Conservation (phyloP, 64 coral and sea anemone species). For the Hydrozoanthus tunicans region DNA sequence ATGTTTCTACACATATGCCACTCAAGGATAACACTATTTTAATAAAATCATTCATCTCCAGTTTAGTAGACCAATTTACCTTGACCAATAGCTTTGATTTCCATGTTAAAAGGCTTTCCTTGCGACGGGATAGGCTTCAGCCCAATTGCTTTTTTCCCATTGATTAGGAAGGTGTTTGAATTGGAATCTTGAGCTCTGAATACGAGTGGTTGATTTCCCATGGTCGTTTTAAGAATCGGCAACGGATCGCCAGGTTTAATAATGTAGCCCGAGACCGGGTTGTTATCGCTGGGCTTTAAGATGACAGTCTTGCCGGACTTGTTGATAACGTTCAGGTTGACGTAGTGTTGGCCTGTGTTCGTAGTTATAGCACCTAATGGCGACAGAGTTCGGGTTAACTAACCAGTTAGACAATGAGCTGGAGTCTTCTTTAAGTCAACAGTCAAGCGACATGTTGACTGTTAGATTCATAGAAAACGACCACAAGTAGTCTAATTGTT, state of each 20-base stretch:
- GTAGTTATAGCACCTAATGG: conserved; percentile 17
- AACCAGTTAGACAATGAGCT: too few relatives aligned
- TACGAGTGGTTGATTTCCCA: conserved; percentile 45
- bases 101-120: conserved; percentile 45
- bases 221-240: conserved; percentile 51
- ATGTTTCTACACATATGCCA: too few relatives aligned
- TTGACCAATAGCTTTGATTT: conserved; percentile 56
- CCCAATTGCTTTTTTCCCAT: conserved; percentile 54
- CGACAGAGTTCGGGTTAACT: not conserved
- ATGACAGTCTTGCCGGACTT: conserved; percentile 66
- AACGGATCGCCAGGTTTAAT: conserved; percentile 61
- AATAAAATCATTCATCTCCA: too few relatives aligned
- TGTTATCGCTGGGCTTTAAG: conserved; percentile 58
- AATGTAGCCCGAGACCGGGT: conserved; percentile 8
- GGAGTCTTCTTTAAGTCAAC: too few relatives aligned
- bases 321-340: conserved; percentile 75
- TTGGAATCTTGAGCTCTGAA: conserved; percentile 62
- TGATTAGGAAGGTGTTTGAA: conserved; percentile 51
- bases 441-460: too few relatives aligned
- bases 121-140: conserved; percentile 46
- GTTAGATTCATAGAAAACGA: too few relatives aligned
- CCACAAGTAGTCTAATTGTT: not conserved
- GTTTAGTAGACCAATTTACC: not conserved
- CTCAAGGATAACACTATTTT: too few relatives aligned
- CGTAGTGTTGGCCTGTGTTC: conserved; percentile 53